Evolutionary conservation across 1,140 invertebrate species (phyloP).

Genomic region (Diorhabda elongata): DNA sequence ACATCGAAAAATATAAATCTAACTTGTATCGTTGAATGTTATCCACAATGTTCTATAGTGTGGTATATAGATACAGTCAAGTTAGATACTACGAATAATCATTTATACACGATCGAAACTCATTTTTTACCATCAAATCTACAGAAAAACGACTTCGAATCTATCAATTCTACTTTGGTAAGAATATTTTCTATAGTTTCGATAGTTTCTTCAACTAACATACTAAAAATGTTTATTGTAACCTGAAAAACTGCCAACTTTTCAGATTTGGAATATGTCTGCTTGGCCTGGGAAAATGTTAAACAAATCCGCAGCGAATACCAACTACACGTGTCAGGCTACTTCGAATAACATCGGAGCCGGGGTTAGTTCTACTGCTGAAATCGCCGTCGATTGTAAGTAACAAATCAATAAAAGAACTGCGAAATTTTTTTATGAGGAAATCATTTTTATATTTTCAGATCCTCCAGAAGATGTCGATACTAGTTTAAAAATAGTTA

Average conservation of each 20-base stretch:
- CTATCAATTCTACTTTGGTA: constrained; percentile 76
- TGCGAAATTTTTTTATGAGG: neutral
- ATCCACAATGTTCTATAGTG: constrained; percentile 73
- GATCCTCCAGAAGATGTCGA: constrained; percentile 83
- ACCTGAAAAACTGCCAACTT: constrained; percentile 10
- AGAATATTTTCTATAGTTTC: constrained; percentile 33
- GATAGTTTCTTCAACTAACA: neutral
- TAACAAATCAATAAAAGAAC: constrained; percentile 29
- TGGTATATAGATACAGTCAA: constrained; percentile 74
- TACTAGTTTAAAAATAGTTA: constrained; percentile 65
- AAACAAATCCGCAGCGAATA: constrained; percentile 70
- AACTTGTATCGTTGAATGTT: constrained; percentile 84
- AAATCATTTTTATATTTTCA: constrained; percentile 43
- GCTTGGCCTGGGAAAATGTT: constrained; percentile 74
- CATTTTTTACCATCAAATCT: constrained; percentile 63
- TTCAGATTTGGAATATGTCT: constrained; percentile 69
- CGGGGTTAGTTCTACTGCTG: constrained; percentile 73
- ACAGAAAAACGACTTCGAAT: constrained; percentile 79
- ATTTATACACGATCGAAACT: constrained; percentile 64
- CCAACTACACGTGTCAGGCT: constrained; percentile 80
- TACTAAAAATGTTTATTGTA: constrained; percentile 1
- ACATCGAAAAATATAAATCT: constrained; percentile 67
- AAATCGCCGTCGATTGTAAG: constrained; percentile 86
- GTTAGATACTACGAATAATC: constrained; percentile 58
- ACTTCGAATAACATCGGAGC: constrained; percentile 67